A percentile compares a stretch with the other conserved stretches of the same genome.
These are phyloP conservation scores for Anastrepha obliqua DNA, from an alignment of 1,140 invertebrate species.

Conservation along the genomic window DNA sequence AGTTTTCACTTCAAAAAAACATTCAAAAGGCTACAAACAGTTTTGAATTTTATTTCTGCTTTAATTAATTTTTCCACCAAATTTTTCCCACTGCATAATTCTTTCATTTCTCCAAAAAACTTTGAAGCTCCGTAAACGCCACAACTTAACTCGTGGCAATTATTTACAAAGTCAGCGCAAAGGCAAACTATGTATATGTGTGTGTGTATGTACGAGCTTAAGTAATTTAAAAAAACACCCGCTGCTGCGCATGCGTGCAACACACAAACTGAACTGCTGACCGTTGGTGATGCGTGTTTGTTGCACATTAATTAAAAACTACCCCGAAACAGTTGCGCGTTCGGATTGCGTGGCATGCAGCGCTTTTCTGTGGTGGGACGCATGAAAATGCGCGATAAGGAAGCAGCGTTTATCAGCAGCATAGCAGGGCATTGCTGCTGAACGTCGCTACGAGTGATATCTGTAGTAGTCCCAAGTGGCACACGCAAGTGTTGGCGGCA, in stretches of 20 bases:
- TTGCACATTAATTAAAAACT: conserved; percentile 28
- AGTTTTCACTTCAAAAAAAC: too few relatives aligned
- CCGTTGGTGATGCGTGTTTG: background rate
- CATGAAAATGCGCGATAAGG: too few relatives aligned
- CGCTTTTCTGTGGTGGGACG: background rate
- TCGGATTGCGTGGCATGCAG: background rate
- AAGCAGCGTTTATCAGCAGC: too few relatives aligned
- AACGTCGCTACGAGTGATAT: background rate
- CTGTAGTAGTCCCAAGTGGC: background rate
- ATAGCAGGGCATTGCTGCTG: background rate
- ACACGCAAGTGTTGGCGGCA: background rate
- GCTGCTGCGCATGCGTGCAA: background rate
- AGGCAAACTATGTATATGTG: background rate
- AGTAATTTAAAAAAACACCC: background rate
- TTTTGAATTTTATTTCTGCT: too few relatives aligned
- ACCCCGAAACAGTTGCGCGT: background rate
- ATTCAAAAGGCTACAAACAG: too few relatives aligned
- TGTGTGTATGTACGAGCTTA: background rate
- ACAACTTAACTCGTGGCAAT: background rate
- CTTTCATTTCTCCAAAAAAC: too few relatives aligned
- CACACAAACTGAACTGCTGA: background rate
- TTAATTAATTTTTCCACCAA: too few relatives aligned
- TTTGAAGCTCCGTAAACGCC: too few relatives aligned
- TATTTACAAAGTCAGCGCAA: background rate
- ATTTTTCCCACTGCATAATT: too few relatives aligned